Evolutionary conservation across 2,797 vertebrate species (phyloP), one percentile per base, ranked within the genome.

Genomic region (Glossophaga mutica): DNA sequence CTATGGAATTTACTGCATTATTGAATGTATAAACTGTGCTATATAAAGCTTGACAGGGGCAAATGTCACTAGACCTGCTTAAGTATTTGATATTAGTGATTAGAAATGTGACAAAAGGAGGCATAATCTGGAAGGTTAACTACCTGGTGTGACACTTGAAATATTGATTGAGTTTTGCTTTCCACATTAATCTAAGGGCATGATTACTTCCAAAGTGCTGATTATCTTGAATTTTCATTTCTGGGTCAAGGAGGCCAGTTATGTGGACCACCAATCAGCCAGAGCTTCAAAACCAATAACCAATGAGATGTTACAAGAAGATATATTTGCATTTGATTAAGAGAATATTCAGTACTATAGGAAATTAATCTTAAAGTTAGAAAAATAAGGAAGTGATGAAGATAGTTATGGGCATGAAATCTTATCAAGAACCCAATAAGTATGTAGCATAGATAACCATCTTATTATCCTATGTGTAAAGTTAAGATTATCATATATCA

Each of bases 301-400:
- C 65, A 34, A 59, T 78, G 94, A 92, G 57, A 59, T 77, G 37
- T 37, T 78, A 71, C 39, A 94, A 70, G 78, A 91, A 91, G 94
- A 97, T 81, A 34, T 52, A 71, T 93, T 90, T 96, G 65, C 81
- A 96, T 95, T 95, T 96, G 93, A 93, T 93, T 95, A 81, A 90
- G 29, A 89, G n/a, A 91, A 90, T 88, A 42, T 88, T 65, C 5
- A 76, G 11, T 62, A 46, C 22, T 34, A 12, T 59, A 90, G 11
- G 12, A 93, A 94, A 90, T 83, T 73, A 93, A 91, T 39, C 73
- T 88, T 79, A 70, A 39, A 91, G 7, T 86, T 62, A 76, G 21
- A 95, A 79, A 22, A 89, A 90, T 90, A 48, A 67, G 57, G 29
- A 84, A 93, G 52, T 77, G 50, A 76, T 87, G 29, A 87, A 84